Conservation (phyloP, 2,797 vertebrate species). For the Tokudaia tokunoshimensis region DNA sequence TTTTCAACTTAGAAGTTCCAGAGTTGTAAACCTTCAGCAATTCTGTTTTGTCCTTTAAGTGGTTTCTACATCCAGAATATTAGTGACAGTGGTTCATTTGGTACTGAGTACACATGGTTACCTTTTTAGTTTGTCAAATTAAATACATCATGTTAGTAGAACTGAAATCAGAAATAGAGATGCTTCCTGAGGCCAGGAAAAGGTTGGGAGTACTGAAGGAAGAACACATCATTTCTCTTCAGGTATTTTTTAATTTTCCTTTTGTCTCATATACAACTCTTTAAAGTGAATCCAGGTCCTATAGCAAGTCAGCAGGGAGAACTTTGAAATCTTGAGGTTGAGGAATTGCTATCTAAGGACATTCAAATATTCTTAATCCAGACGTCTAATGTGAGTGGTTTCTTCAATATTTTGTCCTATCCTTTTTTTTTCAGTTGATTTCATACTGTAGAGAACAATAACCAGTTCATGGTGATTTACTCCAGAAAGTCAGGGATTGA, state of each 20-base stretch:
- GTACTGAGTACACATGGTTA: not conserved
- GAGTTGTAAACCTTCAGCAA: not conserved
- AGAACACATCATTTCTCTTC: not conserved
- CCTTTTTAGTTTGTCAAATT: not conserved
- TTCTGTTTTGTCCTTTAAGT: not conserved
- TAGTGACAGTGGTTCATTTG: not conserved
- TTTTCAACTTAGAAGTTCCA: not conserved
- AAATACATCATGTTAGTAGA: not conserved
- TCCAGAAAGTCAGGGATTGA: not conserved
- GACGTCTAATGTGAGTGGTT: not conserved
- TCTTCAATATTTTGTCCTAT: not conserved
- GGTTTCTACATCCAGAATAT: not conserved
- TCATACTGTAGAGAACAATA: not conserved
- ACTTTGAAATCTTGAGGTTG: not conserved
- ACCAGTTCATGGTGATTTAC: not conserved
- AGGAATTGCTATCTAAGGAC: not conserved
- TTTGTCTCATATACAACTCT: not conserved
- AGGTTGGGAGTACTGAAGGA: not conserved
- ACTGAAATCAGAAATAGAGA: not conserved
- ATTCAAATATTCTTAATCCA: constrained; percentile 7
- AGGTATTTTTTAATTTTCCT: not conserved
- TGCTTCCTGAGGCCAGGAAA: not conserved
- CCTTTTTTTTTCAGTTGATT: not conserved
- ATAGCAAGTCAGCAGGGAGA: not conserved
- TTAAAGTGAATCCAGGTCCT: not conserved